Percentiles rank a stretch among this genome's conserved stretches.
Evolutionary conservation across 37 sponge, comb jelly and placozoan species (phyloP).

Genomic region (Chondrosia reniformis): DNA sequence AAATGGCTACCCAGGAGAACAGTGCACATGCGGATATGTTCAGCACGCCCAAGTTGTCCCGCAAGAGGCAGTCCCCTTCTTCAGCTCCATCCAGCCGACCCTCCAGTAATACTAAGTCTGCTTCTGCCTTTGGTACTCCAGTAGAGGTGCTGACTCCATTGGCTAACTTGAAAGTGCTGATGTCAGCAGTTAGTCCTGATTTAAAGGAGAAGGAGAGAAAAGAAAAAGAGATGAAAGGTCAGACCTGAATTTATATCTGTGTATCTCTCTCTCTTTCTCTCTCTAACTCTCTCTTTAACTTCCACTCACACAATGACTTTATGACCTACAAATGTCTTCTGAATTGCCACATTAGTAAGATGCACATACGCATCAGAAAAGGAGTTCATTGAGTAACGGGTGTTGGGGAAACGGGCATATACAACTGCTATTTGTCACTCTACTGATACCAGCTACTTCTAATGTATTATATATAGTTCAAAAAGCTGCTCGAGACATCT

Average conservation of each 20-base stretch:
- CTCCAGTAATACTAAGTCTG: not conserved
- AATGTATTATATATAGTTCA: too few species aligned
- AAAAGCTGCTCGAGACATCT: not conserved
- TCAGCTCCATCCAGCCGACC: not conserved
- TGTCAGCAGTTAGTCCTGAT: slow-evolving; percentile 68
- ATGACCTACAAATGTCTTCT: slow-evolving; percentile 98
- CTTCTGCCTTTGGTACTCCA: slow-evolving; percentile 55
- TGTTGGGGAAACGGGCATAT: slow-evolving; percentile 96
- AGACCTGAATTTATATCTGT: too few species aligned
- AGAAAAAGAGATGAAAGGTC: slow-evolving; percentile 3
- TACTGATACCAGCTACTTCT: too few species aligned
- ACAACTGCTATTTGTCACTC: too few species aligned
- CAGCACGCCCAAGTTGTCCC: too few species aligned
- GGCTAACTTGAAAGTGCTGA: slow-evolving; percentile 82
- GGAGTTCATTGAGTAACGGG: slow-evolving; percentile 79
- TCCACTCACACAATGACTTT: too few species aligned
- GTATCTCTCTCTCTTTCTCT: too few species aligned
- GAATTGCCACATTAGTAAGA: slow-evolving; percentile 98
- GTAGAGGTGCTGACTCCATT: slow-evolving; percentile 84
- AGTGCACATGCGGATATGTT: too few species aligned
- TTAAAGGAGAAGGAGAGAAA: slow-evolving; percentile 33
- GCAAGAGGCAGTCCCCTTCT: too few species aligned
- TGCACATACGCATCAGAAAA: slow-evolving; percentile 93
- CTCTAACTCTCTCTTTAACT: too few species aligned
- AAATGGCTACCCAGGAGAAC: too few species aligned